Evolutionary conservation across 2,888 invertebrate genomes (phyloP), one percentile per base, ranked within the genome.

Genomic region (Hirtodrosophila cameraria): DNA sequence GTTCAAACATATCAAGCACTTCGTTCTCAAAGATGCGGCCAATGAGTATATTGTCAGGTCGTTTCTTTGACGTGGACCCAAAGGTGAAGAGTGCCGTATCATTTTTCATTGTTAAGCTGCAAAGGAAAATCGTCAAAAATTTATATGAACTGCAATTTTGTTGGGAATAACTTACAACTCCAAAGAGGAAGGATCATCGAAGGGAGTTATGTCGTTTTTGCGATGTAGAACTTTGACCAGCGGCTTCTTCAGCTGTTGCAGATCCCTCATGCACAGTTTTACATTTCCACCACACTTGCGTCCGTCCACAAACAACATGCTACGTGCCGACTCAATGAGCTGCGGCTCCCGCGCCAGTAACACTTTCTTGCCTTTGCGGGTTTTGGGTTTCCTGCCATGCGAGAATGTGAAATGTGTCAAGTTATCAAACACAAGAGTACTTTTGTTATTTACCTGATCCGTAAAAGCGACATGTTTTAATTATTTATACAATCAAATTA

Each of bases 1-100:
- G 93, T 91, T 99, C 99, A 55, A 97, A 93, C 98, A 99, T 98
- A 89, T 99, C 99, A 54, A 99, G 91, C 23, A 99, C 92, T 55
- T 95, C 95, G 85, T 95, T 94, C 90, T 99, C 97, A 90, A 94
- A 99, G 88, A 96, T 94, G 74, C 99, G 93, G 0, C 98, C 98
- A 49, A 99, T 89, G 23, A 98, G 92, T 36, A 99, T 90, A 91
- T 98, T 99, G 88, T 98, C 94, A 0, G 99, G 99, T 9, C 98
- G 93, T 89, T 99, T 99, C 91, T 99, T 99, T 45, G 95, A 96
- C 88, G 98, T 96, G 1, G 96, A 96, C 2, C 96, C 97, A 88
- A 98, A 95, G 69, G 96, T 93, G 91, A 99, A 99, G 20, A 99
- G 90, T 0, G 98, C 94, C 9, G 97, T 94, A 90, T 99, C 97